Percentiles rank a stretch among this genome's conserved stretches.
Evolutionary conservation across 1,140 invertebrate species (phyloP).

Genomic region (Amyelois transitella): DNA sequence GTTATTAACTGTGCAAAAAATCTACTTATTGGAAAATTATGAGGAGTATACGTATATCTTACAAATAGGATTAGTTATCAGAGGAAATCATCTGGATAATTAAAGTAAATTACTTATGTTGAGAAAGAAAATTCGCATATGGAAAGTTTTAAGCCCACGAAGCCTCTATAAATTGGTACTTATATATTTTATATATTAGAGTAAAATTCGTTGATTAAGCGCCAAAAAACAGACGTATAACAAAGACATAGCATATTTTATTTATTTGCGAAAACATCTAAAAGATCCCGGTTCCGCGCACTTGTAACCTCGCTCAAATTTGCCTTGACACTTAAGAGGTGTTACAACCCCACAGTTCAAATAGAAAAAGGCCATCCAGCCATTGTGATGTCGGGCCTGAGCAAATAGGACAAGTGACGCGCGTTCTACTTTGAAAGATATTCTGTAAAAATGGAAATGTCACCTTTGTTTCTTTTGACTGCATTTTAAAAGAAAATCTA

Average conservation of each 20-base stretch:
- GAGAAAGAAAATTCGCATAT: too few species aligned
- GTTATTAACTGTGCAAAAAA: too few species aligned
- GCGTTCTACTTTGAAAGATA: not conserved
- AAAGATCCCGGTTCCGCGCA: not conserved
- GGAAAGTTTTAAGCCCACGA: too few species aligned
- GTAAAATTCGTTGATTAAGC: too few species aligned
- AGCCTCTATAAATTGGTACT: too few species aligned
- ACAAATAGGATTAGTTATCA: too few species aligned
- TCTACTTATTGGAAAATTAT: too few species aligned
- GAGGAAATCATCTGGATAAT: too few species aligned
- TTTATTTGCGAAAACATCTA: not conserved
- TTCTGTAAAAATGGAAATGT: not conserved
- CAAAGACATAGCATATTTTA: not conserved
- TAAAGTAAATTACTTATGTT: too few species aligned
- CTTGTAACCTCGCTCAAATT: conserved; percentile 24
- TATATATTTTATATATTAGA: too few species aligned
- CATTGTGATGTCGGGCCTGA: conserved; percentile 39
- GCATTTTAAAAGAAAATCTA: not conserved
- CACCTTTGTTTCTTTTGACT: not conserved
- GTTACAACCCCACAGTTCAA: conserved; percentile 32
- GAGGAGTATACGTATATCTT: too few species aligned
- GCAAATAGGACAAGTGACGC: conserved; percentile 40
- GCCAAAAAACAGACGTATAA: not conserved
- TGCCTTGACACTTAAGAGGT: conserved; percentile 44
- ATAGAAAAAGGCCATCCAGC: conserved; percentile 36